Base-by-base conservation (phyloP, 2,113 vertebrate genomes). In the Reinhardtius hippoglossoides region DNA sequence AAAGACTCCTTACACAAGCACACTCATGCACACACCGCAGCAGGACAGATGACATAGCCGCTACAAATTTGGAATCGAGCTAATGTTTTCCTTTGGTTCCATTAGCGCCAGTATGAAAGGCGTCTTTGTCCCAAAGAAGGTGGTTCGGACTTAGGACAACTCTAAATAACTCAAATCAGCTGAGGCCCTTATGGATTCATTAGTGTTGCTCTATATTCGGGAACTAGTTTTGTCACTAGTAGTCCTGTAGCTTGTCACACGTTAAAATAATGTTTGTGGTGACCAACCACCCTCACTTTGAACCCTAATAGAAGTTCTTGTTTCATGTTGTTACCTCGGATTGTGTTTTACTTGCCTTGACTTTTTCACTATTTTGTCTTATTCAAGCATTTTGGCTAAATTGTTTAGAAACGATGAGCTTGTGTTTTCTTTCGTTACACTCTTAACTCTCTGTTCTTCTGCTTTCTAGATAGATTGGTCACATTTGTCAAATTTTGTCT, bases 81-180 rank as follows among this genome's bases (percentile, higher is more conserved):
- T 87, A 80, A 77, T 74, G 58, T 58, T 71, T 64, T 56, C 27
- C 21, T 61, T 42, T 56, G 21, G 1, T 65, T 27, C 12, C 23
- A 67, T 81, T 78, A 54, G 21, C 12, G 24, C 1, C 15, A 12
- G 5, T 42, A 12, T 86, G 73, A 88, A 90, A 72, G 72, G 48
- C 50, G 14, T 65, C 75, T 83, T 79, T 83, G 73, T 78, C 26
- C 24, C 50, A 52, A 24, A 54, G 54, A 74, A 26, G 50, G 15
- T 16, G 57, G 46, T 61, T 24, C 59, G 44, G 74, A 23, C 31
- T 31, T 31, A 31, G 31, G 31, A 31, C 31, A 31, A 31, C 31
- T 31, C 6, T 31, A 31, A 31, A 31, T 31, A 7, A 31, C n/a
- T 78, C 35, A 58, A 5, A 69, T 62, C 35, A 52, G 13, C 24